Conservation (phyloP, 1,140 invertebrate genomes). For the Potamilus streckersoni region DNA sequence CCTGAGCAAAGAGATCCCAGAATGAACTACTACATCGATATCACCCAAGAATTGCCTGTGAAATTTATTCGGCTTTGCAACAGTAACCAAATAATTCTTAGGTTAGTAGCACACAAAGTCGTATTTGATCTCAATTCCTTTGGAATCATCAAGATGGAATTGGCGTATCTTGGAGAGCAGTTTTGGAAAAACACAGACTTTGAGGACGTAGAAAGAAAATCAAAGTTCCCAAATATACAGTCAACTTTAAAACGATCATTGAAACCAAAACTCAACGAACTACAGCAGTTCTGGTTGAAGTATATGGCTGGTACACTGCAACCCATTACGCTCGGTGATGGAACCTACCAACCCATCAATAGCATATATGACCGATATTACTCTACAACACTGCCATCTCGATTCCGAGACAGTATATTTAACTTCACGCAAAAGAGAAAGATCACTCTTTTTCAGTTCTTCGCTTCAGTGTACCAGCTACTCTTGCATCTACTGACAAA, state of each 20-base stretch:
- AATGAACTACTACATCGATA: no score
- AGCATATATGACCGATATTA: not conserved
- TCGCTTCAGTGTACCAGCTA: conserved; percentile 1
- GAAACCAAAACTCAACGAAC: conserved; percentile 1
- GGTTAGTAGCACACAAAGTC: no score
- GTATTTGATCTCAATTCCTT: conserved; percentile 2
- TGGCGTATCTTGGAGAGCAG: conserved; percentile 8
- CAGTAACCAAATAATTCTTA: no score
- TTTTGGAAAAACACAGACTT: conserved; percentile 11
- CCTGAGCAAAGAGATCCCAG: no score
- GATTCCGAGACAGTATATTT: not conserved
- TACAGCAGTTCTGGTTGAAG: conserved; percentile 8
- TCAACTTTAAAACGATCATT: conserved; percentile 2
- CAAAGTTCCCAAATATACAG: conserved; percentile 2
- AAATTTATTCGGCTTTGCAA: no score
- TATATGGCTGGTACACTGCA: conserved; percentile 5
- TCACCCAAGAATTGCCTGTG: no score
- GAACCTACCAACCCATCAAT: not conserved
- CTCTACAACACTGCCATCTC: not conserved
- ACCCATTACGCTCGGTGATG: conserved; percentile 9
- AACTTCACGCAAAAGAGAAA: not conserved
- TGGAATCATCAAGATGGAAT: not conserved
- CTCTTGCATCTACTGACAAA: conserved; percentile 4
- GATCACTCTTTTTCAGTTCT: conserved; percentile 8
- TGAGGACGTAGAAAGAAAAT: conserved; percentile 1